These are phyloP conservation scores for Loris lydekkerianus DNA, from an alignment of 2,797 vertebrate species.

Conservation along the genomic window DNA sequence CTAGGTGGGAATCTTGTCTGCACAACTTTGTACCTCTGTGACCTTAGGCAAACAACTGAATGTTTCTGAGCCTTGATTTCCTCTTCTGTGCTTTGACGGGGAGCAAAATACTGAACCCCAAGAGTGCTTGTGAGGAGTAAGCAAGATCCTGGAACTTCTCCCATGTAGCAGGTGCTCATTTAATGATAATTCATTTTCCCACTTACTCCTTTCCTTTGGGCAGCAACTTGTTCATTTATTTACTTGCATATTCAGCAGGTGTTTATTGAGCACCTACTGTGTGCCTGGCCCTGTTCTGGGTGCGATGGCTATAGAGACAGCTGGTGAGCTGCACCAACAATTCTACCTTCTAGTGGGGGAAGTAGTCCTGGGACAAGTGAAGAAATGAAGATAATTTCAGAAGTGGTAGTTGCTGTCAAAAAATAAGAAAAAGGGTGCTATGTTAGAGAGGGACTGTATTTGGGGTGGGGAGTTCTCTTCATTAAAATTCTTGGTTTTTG, in stretches of 20 bases:
- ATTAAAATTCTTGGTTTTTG: neutral
- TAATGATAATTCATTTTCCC: accelerated
- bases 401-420: neutral
- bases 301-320: neutral
- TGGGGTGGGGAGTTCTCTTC: too few relatives aligned
- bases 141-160: accelerated
- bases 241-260: neutral
- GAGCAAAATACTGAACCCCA: neutral
- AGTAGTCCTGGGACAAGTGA: accelerated
- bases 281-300: neutral
- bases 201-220: neutral
- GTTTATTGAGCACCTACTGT: neutral
- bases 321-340: accelerated
- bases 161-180: accelerated
- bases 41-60: neutral
- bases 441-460: neutral
- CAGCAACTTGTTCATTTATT: too few relatives aligned
- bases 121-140: neutral
- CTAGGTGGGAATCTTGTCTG: accelerated
- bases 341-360: neutral
- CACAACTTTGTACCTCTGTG: neutral
- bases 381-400: neutral
- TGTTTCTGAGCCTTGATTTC: neutral
- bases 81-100: neutral
- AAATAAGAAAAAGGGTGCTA: accelerated